Conservation (phyloP, 2,113 vertebrate genomes). For the Rostratula benghalensis region DNA sequence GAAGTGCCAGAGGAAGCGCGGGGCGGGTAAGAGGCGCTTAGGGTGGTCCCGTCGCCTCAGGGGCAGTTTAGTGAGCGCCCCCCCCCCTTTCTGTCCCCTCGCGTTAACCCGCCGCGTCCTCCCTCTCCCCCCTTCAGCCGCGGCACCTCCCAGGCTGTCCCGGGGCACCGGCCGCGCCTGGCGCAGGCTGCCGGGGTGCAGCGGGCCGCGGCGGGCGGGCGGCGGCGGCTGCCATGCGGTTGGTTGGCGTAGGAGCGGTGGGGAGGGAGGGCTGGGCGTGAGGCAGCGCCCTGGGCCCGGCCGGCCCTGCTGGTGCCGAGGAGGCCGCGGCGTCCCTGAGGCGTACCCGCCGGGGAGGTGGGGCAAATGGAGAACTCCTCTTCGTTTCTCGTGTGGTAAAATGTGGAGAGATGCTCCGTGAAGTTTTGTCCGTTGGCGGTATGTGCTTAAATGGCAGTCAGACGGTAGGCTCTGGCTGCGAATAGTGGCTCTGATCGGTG, state of each 20-base stretch:
- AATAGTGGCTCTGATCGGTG: not conserved
- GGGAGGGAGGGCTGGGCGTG: not conserved
- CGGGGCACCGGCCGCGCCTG: not conserved
- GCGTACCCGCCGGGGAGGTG: too few relatives aligned
- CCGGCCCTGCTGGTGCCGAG: not conserved
- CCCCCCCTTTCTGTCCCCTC: not conserved
- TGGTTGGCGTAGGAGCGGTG: not conserved
- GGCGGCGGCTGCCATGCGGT: not conserved
- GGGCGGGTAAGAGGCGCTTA: not conserved
- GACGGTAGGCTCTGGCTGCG: fast-evolving
- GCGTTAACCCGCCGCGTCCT: not conserved
- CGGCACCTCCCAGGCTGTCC: not conserved
- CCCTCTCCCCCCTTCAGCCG: not conserved
- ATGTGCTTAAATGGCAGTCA: not conserved
- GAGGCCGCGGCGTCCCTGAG: not conserved
- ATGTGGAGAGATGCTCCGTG: fast-evolving
- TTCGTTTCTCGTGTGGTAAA: not conserved
- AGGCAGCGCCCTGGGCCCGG: not conserved
- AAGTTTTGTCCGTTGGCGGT: fast-evolving
- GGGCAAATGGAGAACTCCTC: fast-evolving
- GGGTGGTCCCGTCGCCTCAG: not conserved
- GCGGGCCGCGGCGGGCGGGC: not conserved
- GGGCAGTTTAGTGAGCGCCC: not conserved
- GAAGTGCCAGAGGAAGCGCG: not conserved
- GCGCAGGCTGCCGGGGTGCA: not conserved